phyloP scores from a whole-genome alignment of 2,797 vertebrate species.

The Lateolabrax maculatus region DNA sequence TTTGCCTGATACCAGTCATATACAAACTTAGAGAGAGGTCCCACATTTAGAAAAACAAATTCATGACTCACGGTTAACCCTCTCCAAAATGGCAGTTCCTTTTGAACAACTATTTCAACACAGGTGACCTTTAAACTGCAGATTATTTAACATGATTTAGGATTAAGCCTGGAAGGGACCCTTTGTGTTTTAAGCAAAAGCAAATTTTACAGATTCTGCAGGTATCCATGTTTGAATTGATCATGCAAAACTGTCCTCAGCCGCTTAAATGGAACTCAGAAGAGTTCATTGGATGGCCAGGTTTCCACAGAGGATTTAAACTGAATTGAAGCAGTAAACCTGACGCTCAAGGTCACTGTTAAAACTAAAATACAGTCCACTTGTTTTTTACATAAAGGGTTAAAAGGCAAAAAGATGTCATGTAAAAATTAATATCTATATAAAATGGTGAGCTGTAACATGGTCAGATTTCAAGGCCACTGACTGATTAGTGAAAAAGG shows the following conservation, averaged over 20 bases:
- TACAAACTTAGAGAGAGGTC: not conserved
- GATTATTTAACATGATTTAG: not conserved
- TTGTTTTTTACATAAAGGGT: slow-evolving; percentile 14
- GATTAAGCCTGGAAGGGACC: not conserved
- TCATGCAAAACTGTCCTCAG: slow-evolving; percentile 5
- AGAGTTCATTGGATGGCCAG: not conserved
- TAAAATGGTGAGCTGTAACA: slow-evolving; percentile 33
- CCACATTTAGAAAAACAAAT: not conserved
- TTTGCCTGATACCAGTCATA: not conserved
- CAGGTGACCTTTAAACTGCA: not conserved
- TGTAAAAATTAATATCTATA: slow-evolving; percentile 36
- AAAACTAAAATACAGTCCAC: not conserved
- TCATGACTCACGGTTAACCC: not conserved
- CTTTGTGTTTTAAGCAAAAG: slow-evolving; percentile 4
- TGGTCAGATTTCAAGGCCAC: slow-evolving; percentile 58
- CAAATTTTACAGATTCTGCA: not conserved
- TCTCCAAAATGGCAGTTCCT: not conserved
- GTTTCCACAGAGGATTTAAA: slow-evolving; percentile 19
- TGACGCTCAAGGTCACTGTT: not conserved
- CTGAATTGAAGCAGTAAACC: not conserved
- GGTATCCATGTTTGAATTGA: slow-evolving; percentile 11
- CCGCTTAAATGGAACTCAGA: not conserved
- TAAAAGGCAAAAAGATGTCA: slow-evolving; percentile 23
- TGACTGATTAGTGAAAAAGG: slow-evolving; percentile 40
- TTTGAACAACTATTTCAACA: not conserved